Evolutionary conservation across 2,797 vertebrate species (phyloP).

Genomic region (Poecilia gillii): DNA sequence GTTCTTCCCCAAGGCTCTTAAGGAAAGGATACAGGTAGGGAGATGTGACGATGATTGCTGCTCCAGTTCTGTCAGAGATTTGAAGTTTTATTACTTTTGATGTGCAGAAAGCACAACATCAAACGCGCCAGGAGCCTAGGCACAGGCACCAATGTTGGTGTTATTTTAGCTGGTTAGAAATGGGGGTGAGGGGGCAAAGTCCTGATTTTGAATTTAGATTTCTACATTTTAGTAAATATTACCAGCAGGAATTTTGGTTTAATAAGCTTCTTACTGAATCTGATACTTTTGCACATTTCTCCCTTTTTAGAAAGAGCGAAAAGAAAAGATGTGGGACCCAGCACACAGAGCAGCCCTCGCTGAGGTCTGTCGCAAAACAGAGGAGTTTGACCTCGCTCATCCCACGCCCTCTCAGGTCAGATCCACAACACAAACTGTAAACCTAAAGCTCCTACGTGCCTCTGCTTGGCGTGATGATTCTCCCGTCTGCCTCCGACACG

Average conservation of each 20-base stretch:
- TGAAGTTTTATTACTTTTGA: conserved; percentile 4
- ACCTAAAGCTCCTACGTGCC: neutral
- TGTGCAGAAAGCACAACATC: neutral
- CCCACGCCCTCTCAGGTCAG: conserved; percentile 88
- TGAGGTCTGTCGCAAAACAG: conserved; percentile 90
- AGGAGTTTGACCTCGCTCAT: conserved; percentile 91
- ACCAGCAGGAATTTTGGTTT: neutral
- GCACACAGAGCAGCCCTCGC: conserved; percentile 90
- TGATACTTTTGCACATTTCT: conserved; percentile 9
- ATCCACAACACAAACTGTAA: neutral
- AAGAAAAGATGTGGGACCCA: conserved; percentile 98
- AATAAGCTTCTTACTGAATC: neutral
- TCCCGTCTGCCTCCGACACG: accelerated
- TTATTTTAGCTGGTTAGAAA: neutral
- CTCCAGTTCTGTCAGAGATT: neutral
- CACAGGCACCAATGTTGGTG: neutral
- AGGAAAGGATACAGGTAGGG: conserved; percentile 94
- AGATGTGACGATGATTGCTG: conserved; percentile 27
- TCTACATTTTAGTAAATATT: neutral
- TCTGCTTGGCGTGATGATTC: neutral
- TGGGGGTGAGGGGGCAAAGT: neutral
- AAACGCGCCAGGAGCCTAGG: neutral
- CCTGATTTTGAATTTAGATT: neutral
- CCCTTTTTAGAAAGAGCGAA: conserved; percentile 90
- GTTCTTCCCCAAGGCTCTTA: conserved; percentile 97